Percentiles rank a stretch among this genome's conserved stretches.
Evolutionary conservation across 2,888 invertebrate genomes (phyloP).

Genomic region (Drosophila phalerata): DNA sequence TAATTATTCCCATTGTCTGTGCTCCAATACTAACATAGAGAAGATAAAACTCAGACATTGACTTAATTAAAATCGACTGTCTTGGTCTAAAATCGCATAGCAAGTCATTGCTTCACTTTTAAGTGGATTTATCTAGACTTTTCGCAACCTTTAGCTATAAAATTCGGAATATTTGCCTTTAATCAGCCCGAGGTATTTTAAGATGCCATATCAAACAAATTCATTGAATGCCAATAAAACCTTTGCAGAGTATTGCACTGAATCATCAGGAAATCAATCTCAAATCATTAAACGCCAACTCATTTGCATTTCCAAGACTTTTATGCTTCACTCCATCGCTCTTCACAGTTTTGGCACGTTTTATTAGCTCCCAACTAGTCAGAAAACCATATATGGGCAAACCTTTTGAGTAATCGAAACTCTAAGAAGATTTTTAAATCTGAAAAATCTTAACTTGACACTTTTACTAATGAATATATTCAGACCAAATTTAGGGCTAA

Average conservation of each 20-base stretch:
- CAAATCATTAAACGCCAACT: slow-evolving; percentile 11
- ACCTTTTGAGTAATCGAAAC: background rate
- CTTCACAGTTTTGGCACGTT: slow-evolving; percentile 50
- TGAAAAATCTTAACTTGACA: slow-evolving; percentile 19
- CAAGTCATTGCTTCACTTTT: background rate
- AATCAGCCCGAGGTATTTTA: background rate
- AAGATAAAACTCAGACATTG: slow-evolving; percentile 1
- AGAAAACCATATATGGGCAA: slow-evolving; percentile 14
- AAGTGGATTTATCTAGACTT: background rate
- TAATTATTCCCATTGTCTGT: slow-evolving; percentile 10
- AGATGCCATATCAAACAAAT: slow-evolving; percentile 1
- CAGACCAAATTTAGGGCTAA: slow-evolving; percentile 1
- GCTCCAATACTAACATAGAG: too few relatives aligned
- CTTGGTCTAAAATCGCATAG: background rate
- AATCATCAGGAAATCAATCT: slow-evolving; percentile 30
- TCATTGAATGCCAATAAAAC: background rate
- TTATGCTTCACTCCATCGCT: slow-evolving; percentile 28
- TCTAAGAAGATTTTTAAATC: background rate
- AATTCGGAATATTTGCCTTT: background rate
- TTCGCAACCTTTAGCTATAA: background rate
- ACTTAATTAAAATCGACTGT: slow-evolving; percentile 10
- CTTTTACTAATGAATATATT: slow-evolving; percentile 23
- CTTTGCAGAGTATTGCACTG: slow-evolving; percentile 6
- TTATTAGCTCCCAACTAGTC: slow-evolving; percentile 14
- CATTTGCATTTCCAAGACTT: slow-evolving; percentile 35